Evolutionary conservation across 2,888 invertebrate genomes (phyloP), one percentile per base, ranked within the genome.

Genomic region (Dicycla oo): DNA sequence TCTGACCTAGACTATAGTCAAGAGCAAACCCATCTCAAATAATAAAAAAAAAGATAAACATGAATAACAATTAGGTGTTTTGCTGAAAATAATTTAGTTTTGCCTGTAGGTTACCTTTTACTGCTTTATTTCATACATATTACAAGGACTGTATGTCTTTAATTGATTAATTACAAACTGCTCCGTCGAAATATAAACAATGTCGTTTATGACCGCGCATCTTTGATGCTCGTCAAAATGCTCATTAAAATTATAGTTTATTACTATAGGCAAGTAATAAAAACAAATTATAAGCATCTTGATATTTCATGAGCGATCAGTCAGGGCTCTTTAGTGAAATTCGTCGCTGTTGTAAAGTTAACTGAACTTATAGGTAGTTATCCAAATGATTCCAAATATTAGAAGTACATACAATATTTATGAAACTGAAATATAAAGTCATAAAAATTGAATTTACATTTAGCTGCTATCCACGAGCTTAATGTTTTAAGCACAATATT

Each of bases 201-300:
- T 77, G 43, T 75, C 62, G 57, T 74, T 84, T 64, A 83, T 79
- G 73, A 78, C 65, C 57, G 58, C 30, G 18, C 51, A 77, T 75
- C 66, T 80, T 73, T 72, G 53, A 81, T 80, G 77, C 57, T 66
- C 72, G 62, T 79, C 73, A 77, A 84, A 81, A 75, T 71, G 70
- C 43, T 76, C 82, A 74, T 82, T 80, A 87, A 86, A 86, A 81
- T 80, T 72, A 65, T 79, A 75, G 82, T 84, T 82, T 81, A 85
- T 81, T 75, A 78, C 76, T 45, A 85, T 82, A 79, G 75, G 73
- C 71, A 62, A 76, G 81, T 71, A 80, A 83, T 87, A 82, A 86
- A 85, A 81, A 58, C 34, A 68, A 76, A 76, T 69, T 73, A 69
- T 67, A 69, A 57, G 62, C 68, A 45, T 43, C 43, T 54, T 56